Conservation (phyloP, 2,888 invertebrate genomes). For the Axea sp. region DNA sequence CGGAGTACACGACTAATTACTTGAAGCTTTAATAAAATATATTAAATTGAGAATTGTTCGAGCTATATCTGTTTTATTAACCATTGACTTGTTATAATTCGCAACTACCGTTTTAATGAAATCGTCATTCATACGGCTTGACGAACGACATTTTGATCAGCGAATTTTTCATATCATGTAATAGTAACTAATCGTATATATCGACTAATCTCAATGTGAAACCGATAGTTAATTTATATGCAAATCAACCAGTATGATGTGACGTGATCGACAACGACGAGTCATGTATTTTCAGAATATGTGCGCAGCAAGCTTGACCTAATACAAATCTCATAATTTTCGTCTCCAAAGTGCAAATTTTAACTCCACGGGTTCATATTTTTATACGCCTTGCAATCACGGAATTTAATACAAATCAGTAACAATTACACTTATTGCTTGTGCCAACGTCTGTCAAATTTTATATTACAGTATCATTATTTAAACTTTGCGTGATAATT, state of each 20-base stretch:
- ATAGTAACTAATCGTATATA: conserved; percentile 52
- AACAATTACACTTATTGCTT: conserved; percentile 16
- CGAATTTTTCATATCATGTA: no score
- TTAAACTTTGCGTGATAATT: no score
- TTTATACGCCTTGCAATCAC: not conserved
- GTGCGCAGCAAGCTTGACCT: conserved; percentile 15
- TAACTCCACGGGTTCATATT: conserved; percentile 16
- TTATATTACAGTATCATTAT: no score
- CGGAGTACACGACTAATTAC: no score
- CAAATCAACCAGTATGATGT: conserved; percentile 68
- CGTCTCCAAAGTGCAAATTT: conserved; percentile 18
- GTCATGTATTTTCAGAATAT: conserved; percentile 41
- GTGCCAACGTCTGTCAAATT: no score
- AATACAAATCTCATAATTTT: conserved; percentile 36
- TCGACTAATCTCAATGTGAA: conserved; percentile 54
- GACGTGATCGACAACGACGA: conserved; percentile 46
- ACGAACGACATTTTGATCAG: no score
- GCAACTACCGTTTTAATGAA: no score
- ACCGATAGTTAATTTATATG: conserved; percentile 74
- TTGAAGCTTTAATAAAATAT: no score
- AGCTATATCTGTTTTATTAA: no score
- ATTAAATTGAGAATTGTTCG: no score
- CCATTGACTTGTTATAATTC: no score
- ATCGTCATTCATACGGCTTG: no score
- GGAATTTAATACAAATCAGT: conserved; percentile 3